Evolutionary conservation across 2,797 vertebrate species (phyloP).

Genomic region (Characodon lateralis): DNA sequence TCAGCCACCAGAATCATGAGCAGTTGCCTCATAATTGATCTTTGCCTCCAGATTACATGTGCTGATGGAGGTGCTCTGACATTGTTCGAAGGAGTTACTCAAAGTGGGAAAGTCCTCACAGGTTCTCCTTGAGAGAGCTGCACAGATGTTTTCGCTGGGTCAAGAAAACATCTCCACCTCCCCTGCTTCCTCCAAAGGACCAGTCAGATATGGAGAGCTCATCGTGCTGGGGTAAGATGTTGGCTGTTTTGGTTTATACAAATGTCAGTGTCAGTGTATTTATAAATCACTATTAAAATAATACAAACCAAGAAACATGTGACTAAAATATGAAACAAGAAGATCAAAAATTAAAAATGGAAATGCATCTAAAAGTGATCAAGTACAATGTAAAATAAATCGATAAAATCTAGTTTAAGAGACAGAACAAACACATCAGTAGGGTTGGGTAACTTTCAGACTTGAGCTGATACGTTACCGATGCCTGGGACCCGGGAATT

Average conservation of each 20-base stretch:
- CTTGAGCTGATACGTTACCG: too few relatives aligned
- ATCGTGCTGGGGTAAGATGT: constrained; percentile 90
- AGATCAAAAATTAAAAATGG: not conserved
- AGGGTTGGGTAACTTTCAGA: too few relatives aligned
- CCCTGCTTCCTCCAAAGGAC: constrained; percentile 82
- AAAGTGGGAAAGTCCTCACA: not conserved
- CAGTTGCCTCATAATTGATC: not conserved
- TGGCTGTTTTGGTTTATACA: not conserved
- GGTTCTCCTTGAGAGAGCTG: constrained; percentile 3
- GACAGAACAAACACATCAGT: not conserved
- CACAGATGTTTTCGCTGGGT: constrained; percentile 71
- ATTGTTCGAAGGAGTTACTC: not conserved
- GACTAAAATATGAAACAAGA: not conserved
- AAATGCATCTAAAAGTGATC: not conserved
- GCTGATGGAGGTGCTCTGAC: constrained; percentile 56
- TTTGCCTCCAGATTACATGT: constrained; percentile 43
- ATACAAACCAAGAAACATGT: not conserved
- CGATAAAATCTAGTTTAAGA: not conserved
- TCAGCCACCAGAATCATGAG: not conserved
- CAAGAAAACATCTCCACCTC: constrained; percentile 88
- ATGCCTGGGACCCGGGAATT: too few relatives aligned
- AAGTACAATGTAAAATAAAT: too few relatives aligned
- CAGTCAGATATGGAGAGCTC: constrained; percentile 93
- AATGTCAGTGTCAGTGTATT: not conserved
- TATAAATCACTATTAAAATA: not conserved